Percentiles rank a stretch among this genome's conserved stretches.
phyloP scores from a whole-genome alignment of 2,113 vertebrate genomes.

The Saimiri boliviensis region DNA sequence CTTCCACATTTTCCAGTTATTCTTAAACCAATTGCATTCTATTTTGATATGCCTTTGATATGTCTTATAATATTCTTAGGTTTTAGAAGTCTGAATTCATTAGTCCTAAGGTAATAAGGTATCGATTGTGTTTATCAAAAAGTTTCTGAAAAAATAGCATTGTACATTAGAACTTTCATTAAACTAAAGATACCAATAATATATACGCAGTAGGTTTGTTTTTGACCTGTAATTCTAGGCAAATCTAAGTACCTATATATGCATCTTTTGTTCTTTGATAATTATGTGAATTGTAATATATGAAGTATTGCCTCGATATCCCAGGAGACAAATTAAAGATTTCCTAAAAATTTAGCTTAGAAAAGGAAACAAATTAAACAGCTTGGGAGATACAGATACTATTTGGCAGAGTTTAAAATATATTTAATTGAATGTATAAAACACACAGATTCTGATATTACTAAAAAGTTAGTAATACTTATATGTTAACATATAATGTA shows the following conservation, averaged over 20 bases:
- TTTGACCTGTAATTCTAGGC: not conserved
- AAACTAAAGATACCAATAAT: not conserved
- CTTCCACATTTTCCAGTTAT: not conserved
- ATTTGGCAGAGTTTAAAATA: not conserved
- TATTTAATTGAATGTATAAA: not conserved
- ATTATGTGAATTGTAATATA: not conserved
- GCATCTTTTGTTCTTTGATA: not conserved
- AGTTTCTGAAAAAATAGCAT: not conserved
- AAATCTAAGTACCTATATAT: not conserved
- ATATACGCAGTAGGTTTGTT: not conserved
- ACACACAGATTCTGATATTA: not conserved
- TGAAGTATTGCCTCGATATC: not conserved
- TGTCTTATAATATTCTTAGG: not conserved
- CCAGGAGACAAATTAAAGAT: not conserved
- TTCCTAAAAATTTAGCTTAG: not conserved
- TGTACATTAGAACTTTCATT: not conserved
- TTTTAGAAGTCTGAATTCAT: not conserved
- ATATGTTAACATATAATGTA: not conserved
- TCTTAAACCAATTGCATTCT: not conserved
- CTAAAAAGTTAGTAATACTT: not conserved
- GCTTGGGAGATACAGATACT: not conserved
- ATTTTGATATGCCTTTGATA: not conserved
- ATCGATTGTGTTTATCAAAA: not conserved
- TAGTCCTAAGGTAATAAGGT: not conserved
- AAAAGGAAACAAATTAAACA: conserved; percentile 27